Percentiles rank a stretch among this genome's conserved stretches.
These are phyloP conservation scores for Macrochelys suwanniensis DNA, from an alignment of 2,797 vertebrate genomes.

Conservation along the genomic window DNA sequence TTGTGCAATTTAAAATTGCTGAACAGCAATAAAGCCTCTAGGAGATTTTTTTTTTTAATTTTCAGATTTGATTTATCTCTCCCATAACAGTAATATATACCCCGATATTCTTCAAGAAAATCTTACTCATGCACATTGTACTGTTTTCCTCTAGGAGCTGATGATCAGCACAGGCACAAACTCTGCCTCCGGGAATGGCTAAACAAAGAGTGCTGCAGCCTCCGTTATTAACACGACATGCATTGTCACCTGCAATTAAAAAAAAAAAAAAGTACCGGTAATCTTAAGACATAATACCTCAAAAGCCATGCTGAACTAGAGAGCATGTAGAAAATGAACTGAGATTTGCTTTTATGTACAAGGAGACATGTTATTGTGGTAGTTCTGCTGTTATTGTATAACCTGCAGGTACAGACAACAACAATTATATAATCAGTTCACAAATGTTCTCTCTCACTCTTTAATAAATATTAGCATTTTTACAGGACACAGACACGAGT, in stretches of 20 bases:
- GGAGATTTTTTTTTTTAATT: not conserved
- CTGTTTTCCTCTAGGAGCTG: conserved; percentile 95
- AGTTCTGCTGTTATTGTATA: not conserved
- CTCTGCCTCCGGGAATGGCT: conserved; percentile 94
- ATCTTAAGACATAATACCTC: conserved; percentile 30
- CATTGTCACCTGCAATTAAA: conserved; percentile 92
- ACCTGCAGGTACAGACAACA: not conserved
- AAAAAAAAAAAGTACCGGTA: not conserved
- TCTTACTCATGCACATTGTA: conserved; percentile 93
- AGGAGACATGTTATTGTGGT: not conserved
- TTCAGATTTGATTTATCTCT: not conserved
- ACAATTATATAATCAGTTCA: not conserved
- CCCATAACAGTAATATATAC: conserved; percentile 31
- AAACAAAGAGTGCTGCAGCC: conserved; percentile 95
- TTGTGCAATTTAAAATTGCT: accelerated
- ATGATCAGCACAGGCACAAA: conserved; percentile 98
- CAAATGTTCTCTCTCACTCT: not conserved
- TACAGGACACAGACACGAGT: not conserved
- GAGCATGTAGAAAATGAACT: not conserved
- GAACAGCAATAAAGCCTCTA: not conserved
- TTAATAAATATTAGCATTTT: conserved; percentile 3
- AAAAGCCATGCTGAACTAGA: not conserved
- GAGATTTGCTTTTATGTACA: not conserved
- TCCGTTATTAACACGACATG: conserved; percentile 96
- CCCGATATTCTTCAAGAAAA: conserved; percentile 64